Base-by-base conservation (phyloP, 2,888 invertebrate genomes). In the Pristionchus mayeri region DNA sequence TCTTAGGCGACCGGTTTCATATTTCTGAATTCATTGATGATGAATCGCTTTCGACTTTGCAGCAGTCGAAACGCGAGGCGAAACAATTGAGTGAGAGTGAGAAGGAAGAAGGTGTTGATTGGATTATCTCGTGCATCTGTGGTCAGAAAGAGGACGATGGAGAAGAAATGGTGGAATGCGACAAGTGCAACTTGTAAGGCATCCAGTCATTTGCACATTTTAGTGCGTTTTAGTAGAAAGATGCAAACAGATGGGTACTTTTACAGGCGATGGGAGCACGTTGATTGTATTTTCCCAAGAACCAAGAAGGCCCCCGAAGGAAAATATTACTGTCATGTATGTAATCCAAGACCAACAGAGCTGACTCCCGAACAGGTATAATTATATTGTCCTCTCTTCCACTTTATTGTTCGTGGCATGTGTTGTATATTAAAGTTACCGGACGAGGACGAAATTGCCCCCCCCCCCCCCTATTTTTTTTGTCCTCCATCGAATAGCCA, bases 261-360 rank as follows among this genome's bases (percentile, higher is more conserved):
- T 44, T 86, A 60, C 63, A 89, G 88, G 16, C 87, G 86, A 18
- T 88, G 88, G 88, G 87, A 89, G 57, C 88, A 88, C 40, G 37
- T 84, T 27, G 81, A 78, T n/a, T 88, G 88, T 71, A 48, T 88
- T 83, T 63, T 82, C 34, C 81, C 81, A 18, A 85, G 75, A 9
- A 80, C 85, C 16, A 48, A 85, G 11, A 40, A 67, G 18, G 52
- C 48, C 13, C 30, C 34, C 3, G 34, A 52, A 13, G 88, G 86
- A 37, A 78, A 40, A 18, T 88, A 86, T 71, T 76, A 71, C 21
- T 88, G 88, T 71, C 84, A 86, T 13, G n/a, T 52, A 7, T 88
- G 88, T 71, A 54, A 85, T 18, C 87, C 87, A 3, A 88, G 88
- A n/a, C 63, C 40, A 16, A 63, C 88, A 37, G 27, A 86, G 18